These are phyloP conservation scores for Passer domesticus DNA, from an alignment of 2,113 vertebrate genomes.

Conservation along the genomic window DNA sequence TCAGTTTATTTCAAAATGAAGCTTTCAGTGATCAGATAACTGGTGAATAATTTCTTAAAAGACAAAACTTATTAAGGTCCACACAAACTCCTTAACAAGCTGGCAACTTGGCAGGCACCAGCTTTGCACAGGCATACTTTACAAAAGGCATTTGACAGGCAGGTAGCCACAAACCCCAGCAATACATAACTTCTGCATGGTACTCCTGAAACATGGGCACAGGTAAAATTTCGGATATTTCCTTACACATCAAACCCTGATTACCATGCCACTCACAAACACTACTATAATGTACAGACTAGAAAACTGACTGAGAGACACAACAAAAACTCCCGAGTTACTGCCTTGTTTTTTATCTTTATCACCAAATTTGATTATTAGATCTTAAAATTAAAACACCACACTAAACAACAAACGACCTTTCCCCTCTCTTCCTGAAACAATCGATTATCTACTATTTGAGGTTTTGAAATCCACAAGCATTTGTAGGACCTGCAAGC, in stretches of 20 bases:
- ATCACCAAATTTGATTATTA: background rate
- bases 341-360: background rate
- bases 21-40: background rate
- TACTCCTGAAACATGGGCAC: background rate
- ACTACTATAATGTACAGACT: background rate
- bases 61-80: background rate
- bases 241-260: background rate
- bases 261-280: background rate
- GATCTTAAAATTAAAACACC: background rate
- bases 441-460: background rate
- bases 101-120: background rate
- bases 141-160: background rate
- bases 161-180: background rate
- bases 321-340: background rate
- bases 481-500: background rate
- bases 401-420: background rate
- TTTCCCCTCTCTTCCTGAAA: background rate
- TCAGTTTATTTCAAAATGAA: background rate
- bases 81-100: background rate
- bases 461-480: background rate
- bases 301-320: background rate
- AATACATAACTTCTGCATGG: background rate
- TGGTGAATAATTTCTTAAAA: background rate
- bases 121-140: background rate
- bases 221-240: background rate